These are phyloP conservation scores for Remorina albescens DNA, from an alignment of 2,797 vertebrate species.

Conservation along the genomic window DNA sequence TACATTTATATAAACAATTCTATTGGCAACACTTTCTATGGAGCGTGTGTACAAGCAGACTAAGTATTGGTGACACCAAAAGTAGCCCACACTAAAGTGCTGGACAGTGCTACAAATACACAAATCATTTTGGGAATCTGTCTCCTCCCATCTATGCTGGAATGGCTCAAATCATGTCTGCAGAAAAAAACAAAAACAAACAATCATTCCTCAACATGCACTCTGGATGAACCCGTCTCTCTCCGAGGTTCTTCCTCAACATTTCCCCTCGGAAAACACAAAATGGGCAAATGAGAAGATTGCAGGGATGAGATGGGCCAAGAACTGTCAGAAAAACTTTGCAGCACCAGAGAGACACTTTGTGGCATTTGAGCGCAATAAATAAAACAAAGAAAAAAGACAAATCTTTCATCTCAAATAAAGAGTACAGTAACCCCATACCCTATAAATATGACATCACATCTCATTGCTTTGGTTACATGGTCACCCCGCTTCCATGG, in stretches of 20 bases:
- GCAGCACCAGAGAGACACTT: constrained; percentile 21
- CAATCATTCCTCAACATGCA: constrained; percentile 40
- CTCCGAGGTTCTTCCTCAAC: constrained; percentile 46
- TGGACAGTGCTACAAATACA: neutral
- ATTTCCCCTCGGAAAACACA: constrained; percentile 50
- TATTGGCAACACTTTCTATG: neutral
- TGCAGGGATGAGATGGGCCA: constrained; percentile 24
- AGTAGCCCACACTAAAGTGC: neutral
- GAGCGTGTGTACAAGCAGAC: neutral
- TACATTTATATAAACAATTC: neutral
- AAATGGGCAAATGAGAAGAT: constrained; percentile 50
- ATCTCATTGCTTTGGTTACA: constrained; percentile 61
- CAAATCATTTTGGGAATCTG: neutral
- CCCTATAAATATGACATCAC: constrained; percentile 59
- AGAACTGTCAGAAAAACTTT: constrained; percentile 14
- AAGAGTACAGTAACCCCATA: constrained; percentile 29
- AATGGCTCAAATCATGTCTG: constrained; percentile 24
- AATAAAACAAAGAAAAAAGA: neutral
- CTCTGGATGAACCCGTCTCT: constrained; percentile 62
- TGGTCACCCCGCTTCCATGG: constrained; percentile 65
- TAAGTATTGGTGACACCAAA: neutral
- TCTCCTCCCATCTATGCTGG: constrained; percentile 12
- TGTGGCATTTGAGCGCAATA: constrained; percentile 1
- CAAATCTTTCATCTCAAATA: constrained; percentile 38
- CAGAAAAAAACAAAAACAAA: neutral